Base-by-base conservation (phyloP, 2,113 vertebrate genomes). In the Antennarius striatus region DNA sequence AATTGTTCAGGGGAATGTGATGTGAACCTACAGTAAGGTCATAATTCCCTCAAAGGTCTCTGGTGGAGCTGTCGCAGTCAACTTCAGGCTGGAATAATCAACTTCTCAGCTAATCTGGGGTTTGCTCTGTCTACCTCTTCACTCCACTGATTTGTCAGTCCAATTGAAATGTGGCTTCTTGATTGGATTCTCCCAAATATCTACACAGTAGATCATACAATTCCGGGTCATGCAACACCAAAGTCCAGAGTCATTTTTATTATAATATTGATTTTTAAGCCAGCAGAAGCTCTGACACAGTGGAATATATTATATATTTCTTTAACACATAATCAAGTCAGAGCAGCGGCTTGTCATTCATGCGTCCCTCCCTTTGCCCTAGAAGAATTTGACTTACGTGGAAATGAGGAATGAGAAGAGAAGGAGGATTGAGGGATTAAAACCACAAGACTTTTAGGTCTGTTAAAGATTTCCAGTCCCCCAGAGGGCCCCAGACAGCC, bases 401-500 rank as follows among this genome's bases (percentile, higher is more conserved):
- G 52, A 55, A 10, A 7, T 5, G 10, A 57, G 29, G 6, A 56
- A 28, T 32, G 51, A 54, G 5, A 4, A 45, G 48, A 10, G 43
- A 32, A 2, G 16, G 47, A 55, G 22, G 13, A 15, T 8, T 43
- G 3, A 14, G 9, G 43, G 63, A 75, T 81, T 73, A 32, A 57
- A 71, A 28, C 28, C 28, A 42, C 36, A 16, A 45, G 62, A 28
- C 36, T 16, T 56, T 22, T 1, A 45, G 61, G 56, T 67, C 45
- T 51, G 66, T 36, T 49, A 76, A 59, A 56, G 72, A 47, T 53
- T 65, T 70, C 30, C 43, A 71, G 61, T 45, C 80, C 85, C 77
- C 75, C 47, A 48, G 32, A n/a, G 71, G 81, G 71, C 84, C 90
- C 77, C 81, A 82, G 77, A 82, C 84, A 53, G 57, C 56, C 70